Percentiles rank a stretch among this genome's conserved stretches.
phyloP scores from a whole-genome alignment of 1,140 invertebrate genomes.

The Aleiodes sp. region DNA sequence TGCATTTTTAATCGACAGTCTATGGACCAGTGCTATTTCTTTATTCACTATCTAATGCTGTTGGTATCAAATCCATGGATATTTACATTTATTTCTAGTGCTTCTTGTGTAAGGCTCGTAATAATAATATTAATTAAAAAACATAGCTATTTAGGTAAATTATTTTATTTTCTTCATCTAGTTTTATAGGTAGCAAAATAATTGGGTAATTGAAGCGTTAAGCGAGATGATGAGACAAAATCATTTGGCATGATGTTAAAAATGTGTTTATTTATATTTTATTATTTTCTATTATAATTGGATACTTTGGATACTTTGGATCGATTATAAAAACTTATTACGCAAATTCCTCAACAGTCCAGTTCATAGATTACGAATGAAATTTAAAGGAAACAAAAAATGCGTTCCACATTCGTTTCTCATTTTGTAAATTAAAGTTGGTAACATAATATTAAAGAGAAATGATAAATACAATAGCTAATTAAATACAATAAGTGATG shows the following conservation, averaged over 20 bases:
- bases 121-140: background rate
- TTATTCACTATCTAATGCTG: background rate
- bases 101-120: background rate
- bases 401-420: background rate
- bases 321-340: constrained; percentile 26
- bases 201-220: constrained; percentile 18
- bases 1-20: background rate
- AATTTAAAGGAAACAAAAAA: background rate
- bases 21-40: background rate
- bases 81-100: background rate
- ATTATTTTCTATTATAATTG: constrained; percentile 26
- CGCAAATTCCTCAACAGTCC: constrained; percentile 26
- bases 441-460: background rate
- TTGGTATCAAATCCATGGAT: background rate
- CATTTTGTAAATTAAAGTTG: background rate
- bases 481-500: background rate
- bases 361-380: constrained; percentile 9
- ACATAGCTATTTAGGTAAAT: background rate
- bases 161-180: background rate
- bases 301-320: constrained; percentile 28
- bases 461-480: background rate
- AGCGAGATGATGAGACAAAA: constrained; percentile 34
- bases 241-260: constrained; percentile 30
- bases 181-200: background rate
- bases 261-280: constrained; percentile 35